phyloP scores from a whole-genome alignment of 2,113 vertebrate genomes.

The Phasianus colchicus region DNA sequence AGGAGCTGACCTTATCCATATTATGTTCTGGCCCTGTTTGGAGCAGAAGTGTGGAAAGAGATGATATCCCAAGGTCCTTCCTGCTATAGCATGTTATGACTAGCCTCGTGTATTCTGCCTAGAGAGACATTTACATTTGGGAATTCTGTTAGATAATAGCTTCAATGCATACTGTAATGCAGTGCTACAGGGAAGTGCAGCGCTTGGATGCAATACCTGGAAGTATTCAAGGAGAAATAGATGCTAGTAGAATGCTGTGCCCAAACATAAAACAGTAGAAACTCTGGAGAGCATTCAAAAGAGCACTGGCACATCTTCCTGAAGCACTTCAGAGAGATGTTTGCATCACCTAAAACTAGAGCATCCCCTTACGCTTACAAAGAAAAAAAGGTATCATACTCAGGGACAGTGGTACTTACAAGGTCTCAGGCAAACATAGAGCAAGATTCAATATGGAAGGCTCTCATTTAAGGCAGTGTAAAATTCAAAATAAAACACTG shows the following conservation, averaged over 20 bases:
- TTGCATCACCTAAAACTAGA: background rate
- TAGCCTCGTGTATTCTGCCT: background rate
- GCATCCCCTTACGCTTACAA: background rate
- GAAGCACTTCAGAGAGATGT: background rate
- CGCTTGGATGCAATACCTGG: background rate
- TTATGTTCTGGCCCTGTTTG: background rate
- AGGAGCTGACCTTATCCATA: background rate
- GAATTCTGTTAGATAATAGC: background rate
- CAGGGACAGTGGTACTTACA: too few relatives aligned
- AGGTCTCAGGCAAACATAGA: background rate
- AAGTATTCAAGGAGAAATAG: background rate
- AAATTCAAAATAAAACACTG: background rate
- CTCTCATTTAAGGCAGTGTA: background rate
- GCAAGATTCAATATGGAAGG: background rate
- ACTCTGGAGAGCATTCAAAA: background rate
- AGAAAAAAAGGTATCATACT: background rate
- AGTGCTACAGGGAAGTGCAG: background rate
- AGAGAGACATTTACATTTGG: accelerated
- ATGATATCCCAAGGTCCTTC: background rate
- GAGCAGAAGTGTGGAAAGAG: background rate
- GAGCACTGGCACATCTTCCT: background rate
- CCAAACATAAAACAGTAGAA: background rate
- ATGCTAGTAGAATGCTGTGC: background rate
- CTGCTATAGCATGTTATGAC: background rate
- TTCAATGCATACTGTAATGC: background rate